A percentile compares a stretch with the other conserved stretches of the same genome.
Conservation (phyloP, 2,797 vertebrate genomes). For the Buceros bicornis region DNA sequence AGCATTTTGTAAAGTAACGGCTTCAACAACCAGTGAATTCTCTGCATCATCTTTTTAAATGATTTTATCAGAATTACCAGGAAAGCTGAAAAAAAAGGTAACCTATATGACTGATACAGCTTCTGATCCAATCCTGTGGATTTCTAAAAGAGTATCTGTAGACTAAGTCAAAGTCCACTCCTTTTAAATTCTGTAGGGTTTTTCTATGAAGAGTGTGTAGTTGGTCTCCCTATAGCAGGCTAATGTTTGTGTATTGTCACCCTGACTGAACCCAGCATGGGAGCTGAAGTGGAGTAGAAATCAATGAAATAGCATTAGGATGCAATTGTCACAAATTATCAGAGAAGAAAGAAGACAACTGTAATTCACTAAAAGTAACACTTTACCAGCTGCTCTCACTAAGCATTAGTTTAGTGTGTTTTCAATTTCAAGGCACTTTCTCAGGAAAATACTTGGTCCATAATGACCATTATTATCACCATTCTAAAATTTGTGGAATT, state of each 20-base stretch:
- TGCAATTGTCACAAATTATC: slow-evolving; percentile 79
- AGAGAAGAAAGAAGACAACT: slow-evolving; percentile 75
- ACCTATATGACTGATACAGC: background rate
- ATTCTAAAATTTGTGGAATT: slow-evolving; percentile 72
- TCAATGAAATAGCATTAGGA: slow-evolving; percentile 77
- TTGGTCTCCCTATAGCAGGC: slow-evolving; percentile 37
- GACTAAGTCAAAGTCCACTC: background rate
- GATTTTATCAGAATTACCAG: background rate
- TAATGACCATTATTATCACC: slow-evolving; percentile 77
- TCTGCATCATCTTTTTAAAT: background rate
- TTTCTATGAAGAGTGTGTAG: background rate
- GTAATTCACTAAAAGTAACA: slow-evolving; percentile 70
- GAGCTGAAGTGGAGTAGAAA: slow-evolving; percentile 75
- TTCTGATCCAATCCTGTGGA: background rate
- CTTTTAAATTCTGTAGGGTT: background rate
- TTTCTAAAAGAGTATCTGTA: background rate
- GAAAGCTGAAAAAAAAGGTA: background rate
- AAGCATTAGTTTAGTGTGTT: slow-evolving; percentile 70
- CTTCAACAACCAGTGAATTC: background rate
- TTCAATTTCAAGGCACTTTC: slow-evolving; percentile 70
- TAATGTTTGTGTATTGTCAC: slow-evolving; percentile 60
- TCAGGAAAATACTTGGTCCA: slow-evolving; percentile 38
- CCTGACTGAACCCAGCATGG: slow-evolving; percentile 74
- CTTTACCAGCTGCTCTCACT: slow-evolving; percentile 74
- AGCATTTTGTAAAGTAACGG: background rate